These are phyloP conservation scores for Climacteris rufus DNA, from an alignment of 2,113 vertebrate species.

Conservation along the genomic window DNA sequence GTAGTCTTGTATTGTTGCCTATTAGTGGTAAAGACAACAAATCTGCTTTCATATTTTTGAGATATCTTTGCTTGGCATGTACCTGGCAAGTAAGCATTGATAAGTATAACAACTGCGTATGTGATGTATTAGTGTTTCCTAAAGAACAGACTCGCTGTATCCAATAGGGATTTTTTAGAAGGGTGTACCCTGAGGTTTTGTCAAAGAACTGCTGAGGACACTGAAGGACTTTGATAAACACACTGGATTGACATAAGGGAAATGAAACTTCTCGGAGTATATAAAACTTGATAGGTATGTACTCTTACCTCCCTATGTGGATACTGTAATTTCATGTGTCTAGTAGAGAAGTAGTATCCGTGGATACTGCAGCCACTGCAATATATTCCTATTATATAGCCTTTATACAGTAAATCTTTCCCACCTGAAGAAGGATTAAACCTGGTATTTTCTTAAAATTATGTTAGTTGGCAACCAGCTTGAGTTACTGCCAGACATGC, in stretches of 20 bases:
- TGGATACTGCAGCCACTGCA: not conserved
- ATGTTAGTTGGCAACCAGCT: not conserved
- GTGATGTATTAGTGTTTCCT: not conserved
- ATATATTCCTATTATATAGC: not conserved
- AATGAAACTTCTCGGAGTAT: not conserved
- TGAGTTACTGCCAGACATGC: not conserved
- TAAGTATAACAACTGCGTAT: not conserved
- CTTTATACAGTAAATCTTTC: not conserved
- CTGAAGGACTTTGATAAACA: not conserved
- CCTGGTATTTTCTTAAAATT: not conserved
- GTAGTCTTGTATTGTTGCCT: not conserved
- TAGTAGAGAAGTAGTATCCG: not conserved
- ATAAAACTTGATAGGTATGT: not conserved
- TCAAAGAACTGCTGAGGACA: not conserved
- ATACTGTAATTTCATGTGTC: not conserved
- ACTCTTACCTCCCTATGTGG: not conserved
- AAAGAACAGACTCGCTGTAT: not conserved
- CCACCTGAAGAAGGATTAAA: not conserved
- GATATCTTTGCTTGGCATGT: not conserved
- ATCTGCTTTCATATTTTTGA: not conserved
- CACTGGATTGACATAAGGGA: not conserved
- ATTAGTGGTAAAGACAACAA: not conserved
- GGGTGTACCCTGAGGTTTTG: not conserved
- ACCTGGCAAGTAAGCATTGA: not conserved
- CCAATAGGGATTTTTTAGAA: not conserved